Evolutionary conservation across 2,797 vertebrate species (phyloP).

Genomic region (Brotogeris chrysoptera): DNA sequence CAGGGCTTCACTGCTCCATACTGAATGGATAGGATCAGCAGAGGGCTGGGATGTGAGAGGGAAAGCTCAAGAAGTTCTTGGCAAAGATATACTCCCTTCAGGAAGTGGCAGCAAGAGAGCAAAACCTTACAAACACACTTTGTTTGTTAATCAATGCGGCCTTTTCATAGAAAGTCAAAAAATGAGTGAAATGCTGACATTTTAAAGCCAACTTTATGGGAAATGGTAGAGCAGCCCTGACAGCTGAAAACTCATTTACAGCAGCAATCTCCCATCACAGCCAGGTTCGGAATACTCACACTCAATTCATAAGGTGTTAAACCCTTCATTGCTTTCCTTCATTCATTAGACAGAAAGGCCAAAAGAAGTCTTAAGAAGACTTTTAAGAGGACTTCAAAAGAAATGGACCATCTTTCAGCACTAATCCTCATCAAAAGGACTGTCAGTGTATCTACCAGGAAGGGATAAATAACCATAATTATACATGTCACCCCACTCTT

Average conservation of each 20-base stretch:
- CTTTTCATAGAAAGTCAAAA: neutral
- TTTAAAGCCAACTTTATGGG: neutral
- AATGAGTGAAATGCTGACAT: neutral
- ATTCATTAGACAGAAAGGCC: neutral
- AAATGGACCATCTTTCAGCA: neutral
- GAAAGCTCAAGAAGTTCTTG: neutral
- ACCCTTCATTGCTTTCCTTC: neutral
- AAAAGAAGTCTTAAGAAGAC: neutral
- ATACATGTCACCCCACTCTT: neutral
- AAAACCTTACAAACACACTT: neutral
- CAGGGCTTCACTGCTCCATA: neutral
- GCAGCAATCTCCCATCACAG: neutral
- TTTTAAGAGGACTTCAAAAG: neutral
- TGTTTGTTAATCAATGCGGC: neutral
- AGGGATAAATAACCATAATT: neutral
- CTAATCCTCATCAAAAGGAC: neutral
- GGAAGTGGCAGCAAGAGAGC: neutral
- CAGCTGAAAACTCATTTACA: neutral
- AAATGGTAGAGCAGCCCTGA: neutral
- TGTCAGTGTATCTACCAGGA: neutral
- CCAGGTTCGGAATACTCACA: neutral
- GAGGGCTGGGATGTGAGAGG: neutral
- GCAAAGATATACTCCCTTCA: neutral
- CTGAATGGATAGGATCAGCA: neutral
- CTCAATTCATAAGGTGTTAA: neutral